Conservation (phyloP, 2,888 invertebrate species). For the Gnatocerus cornutus region DNA sequence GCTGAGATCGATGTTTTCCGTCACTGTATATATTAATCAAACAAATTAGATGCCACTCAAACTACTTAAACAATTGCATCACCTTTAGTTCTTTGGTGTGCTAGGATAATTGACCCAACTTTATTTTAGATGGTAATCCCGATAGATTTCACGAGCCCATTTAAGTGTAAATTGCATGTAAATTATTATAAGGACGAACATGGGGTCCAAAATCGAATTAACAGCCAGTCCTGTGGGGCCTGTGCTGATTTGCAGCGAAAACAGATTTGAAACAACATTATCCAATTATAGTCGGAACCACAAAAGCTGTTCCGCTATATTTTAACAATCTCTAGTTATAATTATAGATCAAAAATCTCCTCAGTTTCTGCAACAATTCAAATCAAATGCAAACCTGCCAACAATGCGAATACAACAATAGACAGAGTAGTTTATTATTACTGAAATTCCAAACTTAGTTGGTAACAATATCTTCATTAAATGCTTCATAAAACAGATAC, state of each 20-base stretch:
- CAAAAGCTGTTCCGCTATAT: too few species aligned
- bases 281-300: not conserved
- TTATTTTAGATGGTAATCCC: conserved; percentile 9
- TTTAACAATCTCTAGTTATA: too few species aligned
- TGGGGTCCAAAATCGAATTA: conserved; percentile 23
- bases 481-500: too few species aligned
- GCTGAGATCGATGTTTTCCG: conserved; percentile 9
- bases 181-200: conserved; percentile 32
- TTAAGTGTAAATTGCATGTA: conserved; percentile 35
- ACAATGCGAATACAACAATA: too few species aligned
- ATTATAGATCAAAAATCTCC: too few species aligned
- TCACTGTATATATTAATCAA: conserved; percentile 9
- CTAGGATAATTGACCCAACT: not conserved
- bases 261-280: not conserved
- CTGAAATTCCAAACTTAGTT: too few species aligned
- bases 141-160: conserved; percentile 8
- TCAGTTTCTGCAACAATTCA: too few species aligned
- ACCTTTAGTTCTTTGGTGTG: not conserved
- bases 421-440: too few species aligned
- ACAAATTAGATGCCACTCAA: conserved; percentile 27
- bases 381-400: too few species aligned
- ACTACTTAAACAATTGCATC: conserved; percentile 18
- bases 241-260: not conserved
- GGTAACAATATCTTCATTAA: too few species aligned
- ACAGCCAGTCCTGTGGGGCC: not conserved